Evolutionary conservation across 2,888 invertebrate genomes (phyloP).

Genomic region (Drosophila anomelani): DNA sequence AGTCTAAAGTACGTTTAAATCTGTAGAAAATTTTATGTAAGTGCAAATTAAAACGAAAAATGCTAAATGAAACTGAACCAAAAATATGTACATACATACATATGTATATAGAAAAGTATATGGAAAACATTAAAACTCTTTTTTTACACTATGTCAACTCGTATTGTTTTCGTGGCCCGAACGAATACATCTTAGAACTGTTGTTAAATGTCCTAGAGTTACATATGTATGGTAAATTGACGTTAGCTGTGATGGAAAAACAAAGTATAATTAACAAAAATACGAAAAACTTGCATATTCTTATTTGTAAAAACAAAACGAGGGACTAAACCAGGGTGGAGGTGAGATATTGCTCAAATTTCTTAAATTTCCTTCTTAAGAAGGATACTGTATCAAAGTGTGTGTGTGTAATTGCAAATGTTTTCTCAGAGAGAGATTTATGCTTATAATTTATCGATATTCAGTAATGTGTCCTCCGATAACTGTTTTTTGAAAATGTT

Average conservation of each 20-base stretch:
- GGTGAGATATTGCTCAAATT: slow-evolving; percentile 44
- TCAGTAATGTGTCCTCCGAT: background rate
- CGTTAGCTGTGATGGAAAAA: slow-evolving; percentile 71
- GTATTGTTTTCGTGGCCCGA: slow-evolving; percentile 3
- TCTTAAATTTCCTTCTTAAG: no score
- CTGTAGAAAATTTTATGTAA: slow-evolving; percentile 18
- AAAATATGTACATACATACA: background rate
- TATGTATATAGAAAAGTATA: slow-evolving; percentile 1
- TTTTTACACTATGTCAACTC: background rate
- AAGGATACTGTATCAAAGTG: background rate
- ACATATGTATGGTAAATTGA: slow-evolving; percentile 44
- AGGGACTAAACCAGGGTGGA: no score
- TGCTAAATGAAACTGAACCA: slow-evolving; percentile 18
- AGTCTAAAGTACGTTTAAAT: slow-evolving; percentile 50
- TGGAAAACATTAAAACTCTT: slow-evolving; percentile 8
- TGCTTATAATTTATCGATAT: background rate
- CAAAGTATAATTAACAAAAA: slow-evolving; percentile 23
- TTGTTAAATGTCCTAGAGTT: slow-evolving; percentile 45
- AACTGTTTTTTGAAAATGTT: no score
- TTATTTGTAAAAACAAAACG: slow-evolving; percentile 8
- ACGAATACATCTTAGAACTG: slow-evolving; percentile 11
- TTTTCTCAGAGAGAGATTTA: background rate
- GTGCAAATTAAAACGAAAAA: slow-evolving; percentile 3
- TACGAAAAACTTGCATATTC: slow-evolving; percentile 30
- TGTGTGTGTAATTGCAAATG: slow-evolving; percentile 3